Evolutionary conservation across 2,113 vertebrate species (phyloP).

Genomic region (Seriola aureovittata): DNA sequence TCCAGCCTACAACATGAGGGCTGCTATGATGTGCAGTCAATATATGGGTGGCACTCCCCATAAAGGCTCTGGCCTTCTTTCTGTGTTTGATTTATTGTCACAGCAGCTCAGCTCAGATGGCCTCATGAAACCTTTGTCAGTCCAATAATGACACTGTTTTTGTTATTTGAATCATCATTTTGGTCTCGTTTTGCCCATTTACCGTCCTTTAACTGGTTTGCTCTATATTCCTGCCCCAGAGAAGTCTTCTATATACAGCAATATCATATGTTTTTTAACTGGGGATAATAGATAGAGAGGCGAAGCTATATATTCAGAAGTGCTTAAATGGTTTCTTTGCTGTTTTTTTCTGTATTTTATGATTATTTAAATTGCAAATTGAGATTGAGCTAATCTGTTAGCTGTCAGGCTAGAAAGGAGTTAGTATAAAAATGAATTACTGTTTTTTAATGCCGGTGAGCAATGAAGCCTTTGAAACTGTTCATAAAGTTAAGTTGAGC

Average conservation of each 20-base stretch:
- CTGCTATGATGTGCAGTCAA: constrained; percentile 79
- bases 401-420: neutral
- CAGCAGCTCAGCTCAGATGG: constrained; percentile 79
- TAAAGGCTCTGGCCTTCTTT: constrained; percentile 85
- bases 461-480: neutral
- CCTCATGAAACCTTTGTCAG: constrained; percentile 88
- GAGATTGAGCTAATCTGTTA: neutral
- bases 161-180: constrained; percentile 72
- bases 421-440: neutral
- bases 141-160: constrained; percentile 86
- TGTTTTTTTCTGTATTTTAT: constrained; percentile 5
- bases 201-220: constrained; percentile 1
- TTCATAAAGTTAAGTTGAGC: neutral
- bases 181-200: constrained; percentile 39
- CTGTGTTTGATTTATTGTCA: constrained; percentile 87
- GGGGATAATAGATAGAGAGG: neutral
- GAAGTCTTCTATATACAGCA: neutral
- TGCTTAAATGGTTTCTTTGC: neutral
- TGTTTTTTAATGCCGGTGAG: neutral
- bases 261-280: neutral
- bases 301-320: neutral
- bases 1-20: constrained; percentile 59
- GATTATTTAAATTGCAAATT: constrained; percentile 1
- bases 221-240: neutral
- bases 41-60: constrained; percentile 85